These are phyloP conservation scores for Aurelia aurita DNA, from an alignment of 30 jellyfish, hydroid and myxozoan genomes.

Conservation along the genomic window DNA sequence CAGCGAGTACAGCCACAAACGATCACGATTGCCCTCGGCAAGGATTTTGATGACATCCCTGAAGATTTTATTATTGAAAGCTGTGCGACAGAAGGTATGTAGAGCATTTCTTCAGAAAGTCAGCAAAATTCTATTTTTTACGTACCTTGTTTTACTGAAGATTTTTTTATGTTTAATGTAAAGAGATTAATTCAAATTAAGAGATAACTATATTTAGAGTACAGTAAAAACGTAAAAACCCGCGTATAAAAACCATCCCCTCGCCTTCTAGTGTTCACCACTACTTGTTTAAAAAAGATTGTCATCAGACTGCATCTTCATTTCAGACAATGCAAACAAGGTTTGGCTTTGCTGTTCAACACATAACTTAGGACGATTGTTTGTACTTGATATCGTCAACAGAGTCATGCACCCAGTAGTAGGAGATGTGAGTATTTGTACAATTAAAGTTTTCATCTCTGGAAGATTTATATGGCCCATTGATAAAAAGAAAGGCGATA, in stretches of 20 bases:
- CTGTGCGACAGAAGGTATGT: constrained; percentile 77
- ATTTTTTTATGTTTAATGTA: too few species aligned
- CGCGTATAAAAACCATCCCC: too few species aligned
- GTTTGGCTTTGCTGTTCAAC: constrained; percentile 90
- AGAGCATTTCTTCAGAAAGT: background rate
- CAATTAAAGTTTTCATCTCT: too few species aligned
- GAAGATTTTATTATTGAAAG: constrained; percentile 85
- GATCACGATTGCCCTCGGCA: constrained; percentile 54
- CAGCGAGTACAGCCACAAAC: constrained; percentile 83
- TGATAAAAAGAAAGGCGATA: too few species aligned
- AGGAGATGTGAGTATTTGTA: constrained; percentile 57
- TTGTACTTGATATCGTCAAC: constrained; percentile 76
- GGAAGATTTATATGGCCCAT: too few species aligned
- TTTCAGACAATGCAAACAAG: constrained; percentile 79
- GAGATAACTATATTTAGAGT: too few species aligned
- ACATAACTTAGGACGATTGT: constrained; percentile 67
- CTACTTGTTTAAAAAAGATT: too few species aligned
- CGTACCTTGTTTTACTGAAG: too few species aligned
- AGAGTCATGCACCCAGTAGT: constrained; percentile 50
- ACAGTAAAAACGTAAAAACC: too few species aligned
- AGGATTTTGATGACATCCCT: constrained; percentile 65
- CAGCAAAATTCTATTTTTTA: background rate
- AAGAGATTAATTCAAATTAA: too few species aligned
- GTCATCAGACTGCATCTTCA: too few species aligned
- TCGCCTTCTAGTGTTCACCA: too few species aligned